Evolutionary conservation across 2,797 vertebrate species (phyloP), one percentile per base, ranked within the genome.

Genomic region (Alcedo quadribrachys): DNA sequence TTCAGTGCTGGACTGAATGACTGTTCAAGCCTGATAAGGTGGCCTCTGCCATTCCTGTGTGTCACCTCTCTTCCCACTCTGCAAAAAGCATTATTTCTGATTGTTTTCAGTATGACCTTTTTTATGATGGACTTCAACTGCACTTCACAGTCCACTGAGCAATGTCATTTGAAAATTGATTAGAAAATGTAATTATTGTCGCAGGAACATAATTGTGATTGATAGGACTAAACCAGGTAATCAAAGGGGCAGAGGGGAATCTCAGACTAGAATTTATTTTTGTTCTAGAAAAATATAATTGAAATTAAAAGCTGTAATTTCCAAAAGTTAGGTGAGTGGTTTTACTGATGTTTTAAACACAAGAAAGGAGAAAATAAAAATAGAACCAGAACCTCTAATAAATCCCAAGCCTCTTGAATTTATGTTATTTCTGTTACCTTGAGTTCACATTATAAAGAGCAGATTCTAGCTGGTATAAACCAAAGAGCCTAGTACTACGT

Each of bases 121-220:
- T 33, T 93, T 71, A 46, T 58, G n/a, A 88, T 68, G 66, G 62
- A 50, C 60, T 81, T 90, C 84, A 89, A 54, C 85, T 88, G 42
- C 27, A 46, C 62, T 90, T 97, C 81, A 86, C 30, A 85, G 69
- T 85, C 82, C 82, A 76, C 66, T 74, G 81, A 93, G 75, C 54
- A 76, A 84, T 57, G 20, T 50, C 53, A 45, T 85, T 84, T 95
- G 70, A 81, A 95, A 95, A 91, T 82, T 92, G 84, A 88, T 95
- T 92, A 94, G 90, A 96, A 94, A 15, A 20, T 81, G 46, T 94
- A 95, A 95, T 94, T 95, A 83, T 50, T 94, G 18, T 82, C 85
- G 60, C 58, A 89, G 61, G 46, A 77, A 76, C 73, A 58, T 93
- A 94, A 94, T 85, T 22, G 25, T 88, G 62, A 96, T 85, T 92